These are phyloP conservation scores for Xerus inauris DNA, from an alignment of 2,113 vertebrate genomes.

Conservation along the genomic window DNA sequence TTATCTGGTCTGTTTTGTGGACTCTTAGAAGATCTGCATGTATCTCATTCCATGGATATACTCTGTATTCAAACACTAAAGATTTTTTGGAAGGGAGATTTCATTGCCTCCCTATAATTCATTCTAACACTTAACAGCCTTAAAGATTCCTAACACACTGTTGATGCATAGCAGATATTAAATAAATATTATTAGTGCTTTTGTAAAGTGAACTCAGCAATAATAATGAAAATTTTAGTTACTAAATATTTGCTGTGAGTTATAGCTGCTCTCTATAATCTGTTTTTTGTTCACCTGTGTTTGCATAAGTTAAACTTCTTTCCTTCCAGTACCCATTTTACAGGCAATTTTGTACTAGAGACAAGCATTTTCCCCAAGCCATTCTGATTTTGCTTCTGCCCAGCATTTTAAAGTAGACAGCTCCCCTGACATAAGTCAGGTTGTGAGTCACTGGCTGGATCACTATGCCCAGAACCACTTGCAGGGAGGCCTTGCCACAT, in stretches of 20 bases:
- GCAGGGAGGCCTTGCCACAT: neutral
- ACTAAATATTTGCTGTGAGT: conserved; percentile 26
- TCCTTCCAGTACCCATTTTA: neutral
- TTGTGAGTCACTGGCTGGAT: neutral
- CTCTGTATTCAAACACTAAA: neutral
- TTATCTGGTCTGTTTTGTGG: neutral
- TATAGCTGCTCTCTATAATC: neutral
- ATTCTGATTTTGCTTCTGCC: neutral
- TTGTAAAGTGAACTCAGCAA: neutral
- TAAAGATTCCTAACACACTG: neutral
- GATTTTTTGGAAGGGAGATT: neutral
- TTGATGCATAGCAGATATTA: conserved; percentile 51
- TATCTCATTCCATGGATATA: neutral
- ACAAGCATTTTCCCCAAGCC: neutral
- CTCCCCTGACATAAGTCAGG: neutral
- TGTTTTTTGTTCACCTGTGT: conserved; percentile 7
- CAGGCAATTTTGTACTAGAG: neutral
- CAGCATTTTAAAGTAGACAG: neutral
- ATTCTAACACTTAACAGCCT: conserved; percentile 26
- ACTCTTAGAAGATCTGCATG: neutral
- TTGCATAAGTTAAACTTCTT: neutral
- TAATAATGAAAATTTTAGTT: conserved; percentile 21
- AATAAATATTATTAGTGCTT: conserved; percentile 29
- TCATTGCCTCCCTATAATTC: conserved; percentile 13
- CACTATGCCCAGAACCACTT: neutral